phyloP scores from a whole-genome alignment of 2,113 vertebrate species.

The Chlamydotis undulata region DNA sequence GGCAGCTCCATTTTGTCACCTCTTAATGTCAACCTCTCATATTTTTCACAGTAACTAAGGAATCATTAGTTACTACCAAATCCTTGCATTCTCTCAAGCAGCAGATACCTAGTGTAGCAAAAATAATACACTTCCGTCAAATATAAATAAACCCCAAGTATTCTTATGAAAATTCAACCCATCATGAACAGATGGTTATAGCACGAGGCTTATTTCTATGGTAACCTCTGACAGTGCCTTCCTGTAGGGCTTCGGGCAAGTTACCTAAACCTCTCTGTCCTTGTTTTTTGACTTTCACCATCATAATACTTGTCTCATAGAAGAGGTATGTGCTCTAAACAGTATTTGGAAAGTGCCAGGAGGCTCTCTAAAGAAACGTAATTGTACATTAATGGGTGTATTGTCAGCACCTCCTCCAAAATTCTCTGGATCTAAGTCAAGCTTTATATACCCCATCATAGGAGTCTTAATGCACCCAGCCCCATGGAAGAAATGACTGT shows the following conservation, averaged over 20 bases:
- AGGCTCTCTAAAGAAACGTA: not conserved
- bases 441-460: not conserved
- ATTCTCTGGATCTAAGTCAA: conserved; percentile 34
- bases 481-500: not conserved
- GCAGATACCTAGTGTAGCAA: not conserved
- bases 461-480: not conserved
- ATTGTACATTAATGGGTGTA: conserved; percentile 51
- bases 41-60: not conserved
- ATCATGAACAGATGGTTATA: not conserved
- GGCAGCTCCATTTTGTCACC: not conserved
- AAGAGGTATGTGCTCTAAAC: conserved; percentile 19
- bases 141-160: not conserved
- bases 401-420: conserved; percentile 48
- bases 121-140: not conserved
- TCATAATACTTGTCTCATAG: not conserved
- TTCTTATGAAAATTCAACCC: not conserved
- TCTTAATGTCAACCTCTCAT: not conserved
- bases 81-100: not conserved
- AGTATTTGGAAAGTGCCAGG: conserved; percentile 17
- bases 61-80: not conserved
- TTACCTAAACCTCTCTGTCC: not conserved
- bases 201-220: not conserved
- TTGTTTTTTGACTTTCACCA: conserved; percentile 2
- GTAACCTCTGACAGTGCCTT: not conserved
- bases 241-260: not conserved